Base-by-base conservation (phyloP, 1,140 invertebrate genomes). In the Drosophila takahashii region DNA sequence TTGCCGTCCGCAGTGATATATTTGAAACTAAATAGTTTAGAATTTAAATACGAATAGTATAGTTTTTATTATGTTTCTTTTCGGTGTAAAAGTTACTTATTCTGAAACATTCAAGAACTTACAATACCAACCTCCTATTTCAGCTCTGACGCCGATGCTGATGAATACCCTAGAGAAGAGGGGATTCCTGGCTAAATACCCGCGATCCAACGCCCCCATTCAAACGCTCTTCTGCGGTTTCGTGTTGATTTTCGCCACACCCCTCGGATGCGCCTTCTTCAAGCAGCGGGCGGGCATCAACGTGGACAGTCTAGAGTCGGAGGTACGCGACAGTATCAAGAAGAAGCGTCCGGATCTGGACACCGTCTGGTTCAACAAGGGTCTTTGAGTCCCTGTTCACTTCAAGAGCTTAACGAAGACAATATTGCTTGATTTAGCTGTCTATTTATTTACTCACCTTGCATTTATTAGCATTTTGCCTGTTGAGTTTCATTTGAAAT, bases 241-340 rank as follows among this genome's bases (percentile, higher is more conserved):
- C 16, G 95, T 95, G 71, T 92, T 97, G 5, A 95, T 96, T 0
- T 96, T 97, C 84, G 96, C 96, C n/a, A 97, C 96, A 4, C 97
- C 97, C 0, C 92, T 97, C 2, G 95, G 95, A 53, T 97, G 96
- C 87, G 96, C 96, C 2, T 92, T 97, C 42, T 97, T 97, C 81
- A 94, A 95, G 13, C 96, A 97, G 92, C 94, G 93, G n/a, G 95
- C 95, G 1, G 91, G 93, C 13, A 93, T 96, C 16, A 85, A 91
- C 6, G 91, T 92, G 41, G 81, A 93, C 37, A 92, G 92, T 10
- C 87, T 96, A n/a, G 95, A 96, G 70, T 34, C 92, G 0, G 93
- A 95, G 1, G 92, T 95, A 0, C 92, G 93, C 86, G 93, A 94
- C 27, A 44, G 92, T 32, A 89, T 95, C 45, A 87, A 86, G 7